Evolutionary conservation across 2,888 invertebrate species (phyloP).

Genomic region (Sphaeridia pumilis): DNA sequence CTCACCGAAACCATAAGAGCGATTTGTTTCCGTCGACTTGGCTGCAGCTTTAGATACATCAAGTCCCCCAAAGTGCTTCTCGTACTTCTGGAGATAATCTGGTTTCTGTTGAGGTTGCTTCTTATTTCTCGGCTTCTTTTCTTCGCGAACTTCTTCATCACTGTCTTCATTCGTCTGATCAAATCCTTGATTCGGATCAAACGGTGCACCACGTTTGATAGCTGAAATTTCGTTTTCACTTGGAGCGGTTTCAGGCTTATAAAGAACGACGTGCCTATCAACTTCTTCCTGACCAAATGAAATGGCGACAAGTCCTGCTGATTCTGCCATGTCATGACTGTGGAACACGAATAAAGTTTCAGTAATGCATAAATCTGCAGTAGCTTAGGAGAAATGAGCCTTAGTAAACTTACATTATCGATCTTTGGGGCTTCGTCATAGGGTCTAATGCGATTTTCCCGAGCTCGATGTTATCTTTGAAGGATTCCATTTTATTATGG

Average conservation of each 20-base stretch:
- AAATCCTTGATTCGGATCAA: constrained; percentile 4
- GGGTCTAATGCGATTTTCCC: constrained; percentile 69
- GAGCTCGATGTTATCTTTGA: constrained; percentile 60
- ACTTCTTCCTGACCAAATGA: constrained; percentile 85
- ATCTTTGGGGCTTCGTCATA: constrained; percentile 75
- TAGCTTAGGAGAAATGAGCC: neutral
- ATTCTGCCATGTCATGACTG: constrained; percentile 81
- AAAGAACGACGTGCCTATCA: constrained; percentile 76
- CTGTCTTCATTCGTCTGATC: constrained; percentile 38
- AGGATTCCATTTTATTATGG: constrained; percentile 58
- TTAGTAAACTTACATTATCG: constrained; percentile 50
- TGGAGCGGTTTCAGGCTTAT: constrained; percentile 75
- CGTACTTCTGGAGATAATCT: constrained; percentile 84
- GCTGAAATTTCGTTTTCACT: constrained; percentile 79
- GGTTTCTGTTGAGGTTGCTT: constrained; percentile 49
- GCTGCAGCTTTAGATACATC: constrained; percentile 57
- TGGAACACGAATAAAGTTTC: neutral
- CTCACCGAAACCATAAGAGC: constrained; percentile 73
- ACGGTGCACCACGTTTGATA: constrained; percentile 59
- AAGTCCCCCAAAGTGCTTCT: constrained; percentile 63
- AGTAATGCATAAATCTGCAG: no score
- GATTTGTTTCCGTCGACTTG: constrained; percentile 73
- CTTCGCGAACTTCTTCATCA: constrained; percentile 43
- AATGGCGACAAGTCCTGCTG: constrained; percentile 72
- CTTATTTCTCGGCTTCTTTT: constrained; percentile 36